phyloP scores from a whole-genome alignment of 2,888 invertebrate species.

The Nesidiocoris tenuis region DNA sequence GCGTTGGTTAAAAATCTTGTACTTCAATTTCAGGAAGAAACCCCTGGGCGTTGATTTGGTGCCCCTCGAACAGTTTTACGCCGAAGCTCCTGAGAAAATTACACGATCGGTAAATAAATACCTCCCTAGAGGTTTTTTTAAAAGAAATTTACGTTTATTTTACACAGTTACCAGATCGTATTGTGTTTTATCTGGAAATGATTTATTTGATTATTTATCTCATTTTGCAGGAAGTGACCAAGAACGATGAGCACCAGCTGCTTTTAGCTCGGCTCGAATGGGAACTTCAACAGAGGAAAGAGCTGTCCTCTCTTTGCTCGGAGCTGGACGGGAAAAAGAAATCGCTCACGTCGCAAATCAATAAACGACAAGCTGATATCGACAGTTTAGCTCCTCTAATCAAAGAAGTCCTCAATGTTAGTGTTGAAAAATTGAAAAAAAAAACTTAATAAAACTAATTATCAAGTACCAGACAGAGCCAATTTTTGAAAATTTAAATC shows the following conservation, averaged over 20 bases:
- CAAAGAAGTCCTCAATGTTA: constrained; percentile 64
- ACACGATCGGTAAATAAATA: constrained; percentile 68
- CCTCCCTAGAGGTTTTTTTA: not conserved
- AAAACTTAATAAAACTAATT: constrained; percentile 11
- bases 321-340: constrained; percentile 76
- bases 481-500: not conserved
- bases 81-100: constrained; percentile 71
- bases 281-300: constrained; percentile 85
- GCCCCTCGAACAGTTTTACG: constrained; percentile 77
- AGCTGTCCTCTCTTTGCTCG: constrained; percentile 73
- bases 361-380: constrained; percentile 71
- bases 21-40: constrained; percentile 66
- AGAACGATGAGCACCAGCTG: constrained; percentile 72
- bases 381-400: constrained; percentile 81
- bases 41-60: constrained; percentile 91
- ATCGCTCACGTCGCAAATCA: constrained; percentile 70
- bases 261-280: constrained; percentile 85
- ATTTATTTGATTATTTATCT: no score
- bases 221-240: constrained; percentile 63
- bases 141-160: constrained; percentile 3
- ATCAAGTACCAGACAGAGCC: not conserved
- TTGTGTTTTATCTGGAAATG: no score
- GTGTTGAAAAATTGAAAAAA: no score
- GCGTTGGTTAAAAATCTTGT: not conserved
- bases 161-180: no score